Percentiles rank a stretch among this genome's conserved stretches.
phyloP scores from a whole-genome alignment of 2,888 invertebrate species.

The Drosophila stalkeri region DNA sequence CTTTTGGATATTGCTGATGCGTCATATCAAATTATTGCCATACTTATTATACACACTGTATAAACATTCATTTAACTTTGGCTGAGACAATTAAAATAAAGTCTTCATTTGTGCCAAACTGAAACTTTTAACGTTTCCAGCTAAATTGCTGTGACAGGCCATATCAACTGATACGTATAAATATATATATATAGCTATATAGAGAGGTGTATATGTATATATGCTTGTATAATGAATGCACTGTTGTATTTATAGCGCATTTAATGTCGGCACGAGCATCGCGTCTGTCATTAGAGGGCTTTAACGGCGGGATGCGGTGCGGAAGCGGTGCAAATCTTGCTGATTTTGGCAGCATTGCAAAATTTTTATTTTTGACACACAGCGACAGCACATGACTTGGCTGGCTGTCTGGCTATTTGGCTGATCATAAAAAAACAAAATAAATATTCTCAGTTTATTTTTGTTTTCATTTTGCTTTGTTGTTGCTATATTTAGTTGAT shows the following conservation, averaged over 20 bases:
- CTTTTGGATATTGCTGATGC: slow-evolving; percentile 21
- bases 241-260: slow-evolving; percentile 28
- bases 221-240: slow-evolving; percentile 22
- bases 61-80: slow-evolving; percentile 10
- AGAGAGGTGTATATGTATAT: neutral
- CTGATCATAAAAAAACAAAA: slow-evolving; percentile 11
- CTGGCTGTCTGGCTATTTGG: slow-evolving; percentile 3
- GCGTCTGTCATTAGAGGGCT: slow-evolving; percentile 24
- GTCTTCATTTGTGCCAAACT: slow-evolving; percentile 22
- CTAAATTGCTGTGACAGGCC: slow-evolving; percentile 18
- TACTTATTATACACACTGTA: slow-evolving; percentile 9
- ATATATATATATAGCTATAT: slow-evolving; percentile 4
- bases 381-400: slow-evolving; percentile 55
- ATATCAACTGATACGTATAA: neutral
- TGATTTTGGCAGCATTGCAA: slow-evolving; percentile 60
- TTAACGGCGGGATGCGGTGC: slow-evolving; percentile 1
- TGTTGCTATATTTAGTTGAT: slow-evolving; percentile 37
- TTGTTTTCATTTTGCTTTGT: slow-evolving; percentile 4
- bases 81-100: slow-evolving; percentile 36
- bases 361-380: slow-evolving; percentile 55
- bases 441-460: slow-evolving; percentile 16
- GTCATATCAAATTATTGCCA: slow-evolving; percentile 36
- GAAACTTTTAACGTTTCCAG: slow-evolving; percentile 23
- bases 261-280: slow-evolving; percentile 51
- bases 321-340: slow-evolving; percentile 21